Evolutionary conservation across 2,888 invertebrate genomes (phyloP).

Genomic region (Apotomis turbidana): DNA sequence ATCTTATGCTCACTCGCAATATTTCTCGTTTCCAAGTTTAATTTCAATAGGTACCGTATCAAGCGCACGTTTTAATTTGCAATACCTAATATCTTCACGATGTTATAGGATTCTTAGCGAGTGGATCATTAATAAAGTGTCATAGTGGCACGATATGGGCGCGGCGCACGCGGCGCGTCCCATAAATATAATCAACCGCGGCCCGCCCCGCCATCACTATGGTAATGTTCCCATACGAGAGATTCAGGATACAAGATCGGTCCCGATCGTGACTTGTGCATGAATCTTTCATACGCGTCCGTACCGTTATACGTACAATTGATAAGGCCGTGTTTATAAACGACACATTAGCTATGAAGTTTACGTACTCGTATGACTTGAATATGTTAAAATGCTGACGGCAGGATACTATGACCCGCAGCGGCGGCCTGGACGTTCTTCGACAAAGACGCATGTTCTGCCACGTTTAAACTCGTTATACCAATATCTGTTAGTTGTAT

Average conservation of each 20-base stretch:
- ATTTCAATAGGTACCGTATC: conserved; percentile 16
- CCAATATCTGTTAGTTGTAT: too few species aligned
- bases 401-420: too few species aligned
- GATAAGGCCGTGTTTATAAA: conserved; percentile 35
- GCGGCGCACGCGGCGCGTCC: conserved; percentile 63
- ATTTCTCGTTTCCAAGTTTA: conserved; percentile 6
- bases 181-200: conserved; percentile 72
- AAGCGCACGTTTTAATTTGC: conserved; percentile 37
- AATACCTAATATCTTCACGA: conserved; percentile 43
- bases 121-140: conserved; percentile 69
- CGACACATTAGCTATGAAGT: conserved; percentile 31
- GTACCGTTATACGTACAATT: conserved; percentile 36
- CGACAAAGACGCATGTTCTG: too few species aligned
- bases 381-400: conserved; percentile 2
- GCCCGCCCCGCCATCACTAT: conserved; percentile 65
- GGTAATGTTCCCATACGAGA: conserved; percentile 55
- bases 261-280: conserved; percentile 39
- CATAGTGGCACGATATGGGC: conserved; percentile 67
- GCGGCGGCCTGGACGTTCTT: too few species aligned
- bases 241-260: conserved; percentile 42
- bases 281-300: conserved; percentile 39
- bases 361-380: conserved; percentile 9
- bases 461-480: too few species aligned
- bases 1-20: not conserved
- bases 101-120: conserved; percentile 50